Base-by-base conservation (phyloP, 2,797 vertebrate genomes). In the Danio aesculapii region DNA sequence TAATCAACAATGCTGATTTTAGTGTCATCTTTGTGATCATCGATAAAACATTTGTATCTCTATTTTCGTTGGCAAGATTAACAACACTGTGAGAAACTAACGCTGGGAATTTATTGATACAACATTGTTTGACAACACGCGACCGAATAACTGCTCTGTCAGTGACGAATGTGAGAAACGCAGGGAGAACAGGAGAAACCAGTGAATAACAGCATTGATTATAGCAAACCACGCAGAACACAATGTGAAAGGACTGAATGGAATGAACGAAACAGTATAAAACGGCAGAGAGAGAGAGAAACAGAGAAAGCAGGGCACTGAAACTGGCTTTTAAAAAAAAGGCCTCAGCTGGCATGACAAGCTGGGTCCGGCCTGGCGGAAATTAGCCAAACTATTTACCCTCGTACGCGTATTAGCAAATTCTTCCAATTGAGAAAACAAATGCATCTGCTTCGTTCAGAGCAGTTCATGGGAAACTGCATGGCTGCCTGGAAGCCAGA, bases 381-480 rank as follows among this genome's bases (percentile, higher is more conserved):
- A 92, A 92, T 91, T 90, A 92, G 87, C 87, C 89, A 85, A 92
- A 91, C 88, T 89, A 90, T 93, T 91, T 92, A 90, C 83, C 87
- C 87, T 79, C 62, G 50, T 87, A 91, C 73, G 87, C 90, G 90
- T 92, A 91, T 92, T 89, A 91, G 89, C 87, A 83, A 91, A 93
- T 91, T 91, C 90, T 92, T 91, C 77, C 88, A 87, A 92, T 89
- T 90, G 91, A 90, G 88, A 90, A 91, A 92, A 93, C 91, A 92
- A 92, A 92, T 88, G 88, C 86, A 89, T 91, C 87, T 89, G 91
- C 89, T 93, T 91, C 87, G 85, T 91, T 91, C 84, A 79, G 83
- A 84, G 87, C 84, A 89, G 87, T 87, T 92, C 83, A 92, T 88
- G 87, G 89, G 88, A 91, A 90, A 86, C 81, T 88, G 88, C 89